phyloP scores from a whole-genome alignment of 2,888 invertebrate species.

The Nycteola revayana region DNA sequence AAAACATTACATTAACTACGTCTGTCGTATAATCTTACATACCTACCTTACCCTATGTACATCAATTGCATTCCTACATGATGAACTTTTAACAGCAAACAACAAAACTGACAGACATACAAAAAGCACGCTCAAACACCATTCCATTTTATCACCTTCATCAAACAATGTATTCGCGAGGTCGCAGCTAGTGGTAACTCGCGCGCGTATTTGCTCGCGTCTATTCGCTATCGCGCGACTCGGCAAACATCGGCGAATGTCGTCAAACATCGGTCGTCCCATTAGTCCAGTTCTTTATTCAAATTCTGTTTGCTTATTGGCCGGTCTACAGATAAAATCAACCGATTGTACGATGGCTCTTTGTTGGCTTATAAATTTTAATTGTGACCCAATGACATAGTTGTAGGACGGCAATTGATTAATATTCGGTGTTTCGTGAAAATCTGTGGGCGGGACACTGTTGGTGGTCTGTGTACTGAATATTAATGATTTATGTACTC shows the following conservation, averaged over 20 bases:
- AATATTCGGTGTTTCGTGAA: conserved; percentile 15
- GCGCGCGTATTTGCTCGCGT: conserved; percentile 59
- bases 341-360: conserved; percentile 30
- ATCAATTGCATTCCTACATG: neutral
- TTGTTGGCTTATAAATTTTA: conserved; percentile 41
- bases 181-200: conserved; percentile 40
- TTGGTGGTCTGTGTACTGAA: too few species aligned
- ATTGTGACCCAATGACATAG: conserved; percentile 40
- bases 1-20: too few species aligned
- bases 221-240: conserved; percentile 39
- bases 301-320: conserved; percentile 46
- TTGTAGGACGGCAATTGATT: conserved; percentile 30
- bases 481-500: neutral
- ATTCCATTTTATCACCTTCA: conserved; percentile 22
- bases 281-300: conserved; percentile 45
- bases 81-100: conserved; percentile 3
- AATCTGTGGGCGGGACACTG: neutral
- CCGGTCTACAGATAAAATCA: conserved; percentile 38
- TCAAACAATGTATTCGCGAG: conserved; percentile 44
- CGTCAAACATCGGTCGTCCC: conserved; percentile 35
- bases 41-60: too few species aligned
- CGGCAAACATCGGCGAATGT: conserved; percentile 33
- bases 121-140: conserved; percentile 10
- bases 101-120: conserved; percentile 9
- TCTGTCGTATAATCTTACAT: too few species aligned